These are phyloP conservation scores for Neoseiulus cucumeris DNA, from an alignment of 1,140 invertebrate genomes.

Conservation along the genomic window DNA sequence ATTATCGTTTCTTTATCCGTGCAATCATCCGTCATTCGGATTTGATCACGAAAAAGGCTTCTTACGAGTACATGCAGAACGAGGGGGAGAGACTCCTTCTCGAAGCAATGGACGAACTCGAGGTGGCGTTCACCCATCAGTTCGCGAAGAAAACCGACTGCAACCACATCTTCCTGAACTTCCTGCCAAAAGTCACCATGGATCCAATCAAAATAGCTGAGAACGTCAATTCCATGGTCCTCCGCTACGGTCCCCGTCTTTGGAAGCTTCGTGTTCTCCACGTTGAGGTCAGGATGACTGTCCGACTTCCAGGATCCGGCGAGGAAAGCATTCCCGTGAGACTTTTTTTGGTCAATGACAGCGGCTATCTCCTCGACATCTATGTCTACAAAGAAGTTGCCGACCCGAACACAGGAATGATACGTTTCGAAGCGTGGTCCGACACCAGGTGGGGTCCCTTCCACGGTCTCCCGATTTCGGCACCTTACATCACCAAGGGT, in stretches of 20 bases:
- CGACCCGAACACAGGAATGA: slow-evolving; percentile 63
- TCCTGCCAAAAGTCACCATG: slow-evolving; percentile 92
- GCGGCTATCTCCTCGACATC: slow-evolving; percentile 85
- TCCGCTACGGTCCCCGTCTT: slow-evolving; percentile 75
- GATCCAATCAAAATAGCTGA: slow-evolving; percentile 82
- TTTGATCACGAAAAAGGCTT: slow-evolving; percentile 91
- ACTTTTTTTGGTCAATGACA: slow-evolving; percentile 81
- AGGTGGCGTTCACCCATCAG: slow-evolving; percentile 88
- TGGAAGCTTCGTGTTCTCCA: slow-evolving; percentile 86
- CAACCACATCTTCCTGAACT: slow-evolving; percentile 98
- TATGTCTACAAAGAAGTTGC: slow-evolving; percentile 79
- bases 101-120: slow-evolving; percentile 86
- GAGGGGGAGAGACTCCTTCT: slow-evolving; percentile 87
- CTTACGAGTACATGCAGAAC: slow-evolving; percentile 92
- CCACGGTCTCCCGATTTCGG: slow-evolving; percentile 77
- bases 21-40: slow-evolving; percentile 94
- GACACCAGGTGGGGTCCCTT: slow-evolving; percentile 52
- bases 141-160: slow-evolving; percentile 72
- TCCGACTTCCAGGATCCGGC: slow-evolving; percentile 32
- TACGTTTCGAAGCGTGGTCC: slow-evolving; percentile 65
- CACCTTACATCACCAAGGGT: slow-evolving; percentile 91
- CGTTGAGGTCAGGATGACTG: slow-evolving; percentile 36
- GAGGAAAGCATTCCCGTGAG: slow-evolving; percentile 68
- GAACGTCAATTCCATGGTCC: slow-evolving; percentile 83
- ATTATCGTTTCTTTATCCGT: slow-evolving; percentile 90